Base-by-base conservation (phyloP, 2,797 vertebrate genomes). In the Taenioides sp. region DNA sequence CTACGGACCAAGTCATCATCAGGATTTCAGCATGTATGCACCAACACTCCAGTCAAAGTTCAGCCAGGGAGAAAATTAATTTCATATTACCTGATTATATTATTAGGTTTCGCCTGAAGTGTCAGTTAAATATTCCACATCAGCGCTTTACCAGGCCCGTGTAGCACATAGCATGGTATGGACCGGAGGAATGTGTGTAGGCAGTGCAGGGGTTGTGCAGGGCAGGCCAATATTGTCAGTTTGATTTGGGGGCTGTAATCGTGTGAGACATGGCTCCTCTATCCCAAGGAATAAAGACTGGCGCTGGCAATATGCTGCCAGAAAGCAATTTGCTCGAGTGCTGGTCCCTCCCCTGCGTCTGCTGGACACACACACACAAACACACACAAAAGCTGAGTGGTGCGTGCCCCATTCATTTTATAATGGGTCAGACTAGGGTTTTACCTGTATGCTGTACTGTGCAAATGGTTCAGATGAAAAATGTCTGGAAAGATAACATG, bases 21-120 rank as follows among this genome's bases (percentile, higher is more conserved):
- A 69, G 63, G 71, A 52, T 82, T 89, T 77, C 86, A 83, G 65
- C 75, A 75, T 72, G 72, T 80, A 75, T 81, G 88, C 90, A 91
- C 92, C 90, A 93, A 91, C 85, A 89, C 86, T 86, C 91, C 84
- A 93, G 85, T 90, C 87, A 94, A 92, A 89, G 91, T 89, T 93
- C 93, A 94, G 87, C 87, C 90, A 93, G 92, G 93, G 89, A 89
- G 92, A 94, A 94, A 95, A 93, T 92, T 85, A 92, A 95, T 91
- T 90, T 91, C 90, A 92, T 92, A 94, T 90, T 88, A 90, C 84
- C 89, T 83, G 88, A 92, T 92, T 91, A 92, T 90, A 86, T 91
- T 93, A 92, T 88, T 87, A 88, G 87, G 89, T 86, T 88, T 88
- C 49, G 75, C 88, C 85, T 84, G 76, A 82, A 82, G 84, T 82